Evolutionary conservation across 2,888 invertebrate species (phyloP).

Genomic region (Leucophenga montana): DNA sequence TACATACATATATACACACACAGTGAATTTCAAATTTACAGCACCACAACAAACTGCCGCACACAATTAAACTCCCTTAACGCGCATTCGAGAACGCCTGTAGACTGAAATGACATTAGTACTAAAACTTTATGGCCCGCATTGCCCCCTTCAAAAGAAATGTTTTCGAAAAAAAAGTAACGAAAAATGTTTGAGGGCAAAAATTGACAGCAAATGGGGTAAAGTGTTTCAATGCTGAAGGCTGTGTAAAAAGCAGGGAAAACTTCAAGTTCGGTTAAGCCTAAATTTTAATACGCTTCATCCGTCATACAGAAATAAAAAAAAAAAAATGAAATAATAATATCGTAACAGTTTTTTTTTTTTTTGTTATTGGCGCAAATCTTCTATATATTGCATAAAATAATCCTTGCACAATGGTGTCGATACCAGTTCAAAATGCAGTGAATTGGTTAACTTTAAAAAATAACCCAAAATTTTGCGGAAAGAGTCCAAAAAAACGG

Average conservation of each 20-base stretch:
- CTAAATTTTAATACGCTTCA: too few species aligned
- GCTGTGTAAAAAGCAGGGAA: too few species aligned
- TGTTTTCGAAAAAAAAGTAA: background rate
- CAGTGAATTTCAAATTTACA: conserved; percentile 27
- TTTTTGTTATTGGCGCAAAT: too few species aligned
- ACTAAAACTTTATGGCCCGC: conserved; percentile 66
- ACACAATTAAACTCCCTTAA: conserved; percentile 21
- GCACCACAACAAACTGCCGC: conserved; percentile 28
- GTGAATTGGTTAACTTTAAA: too few species aligned
- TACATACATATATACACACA: conserved; percentile 3
- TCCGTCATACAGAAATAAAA: background rate
- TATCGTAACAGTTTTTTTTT: too few species aligned
- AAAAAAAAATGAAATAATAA: too few species aligned
- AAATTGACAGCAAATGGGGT: background rate
- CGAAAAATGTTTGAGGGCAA: background rate
- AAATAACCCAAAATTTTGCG: too few species aligned
- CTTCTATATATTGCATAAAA: too few species aligned
- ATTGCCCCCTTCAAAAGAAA: conserved; percentile 40
- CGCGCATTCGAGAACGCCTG: background rate
- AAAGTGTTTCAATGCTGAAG: background rate
- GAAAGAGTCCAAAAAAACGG: too few species aligned
- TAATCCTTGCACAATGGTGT: too few species aligned
- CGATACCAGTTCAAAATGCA: too few species aligned
- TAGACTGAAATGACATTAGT: conserved; percentile 57
- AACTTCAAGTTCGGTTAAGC: background rate